These are phyloP conservation scores for Bellardia pandia DNA, from an alignment of 2,888 invertebrate genomes.

Conservation along the genomic window DNA sequence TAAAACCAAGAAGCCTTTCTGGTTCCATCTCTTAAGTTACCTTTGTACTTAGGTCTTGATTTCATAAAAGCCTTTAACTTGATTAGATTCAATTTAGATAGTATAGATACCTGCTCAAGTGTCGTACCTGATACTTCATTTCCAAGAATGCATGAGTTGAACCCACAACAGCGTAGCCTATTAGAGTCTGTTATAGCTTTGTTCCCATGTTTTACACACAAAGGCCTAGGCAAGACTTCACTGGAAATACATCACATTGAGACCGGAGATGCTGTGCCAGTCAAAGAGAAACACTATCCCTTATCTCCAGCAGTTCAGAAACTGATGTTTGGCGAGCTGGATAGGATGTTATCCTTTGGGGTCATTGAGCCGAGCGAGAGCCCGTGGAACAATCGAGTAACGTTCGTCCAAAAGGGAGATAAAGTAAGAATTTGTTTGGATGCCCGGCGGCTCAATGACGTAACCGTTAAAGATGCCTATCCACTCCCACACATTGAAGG, in stretches of 20 bases:
- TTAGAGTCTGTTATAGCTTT: not conserved
- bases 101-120: not conserved
- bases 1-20: not conserved
- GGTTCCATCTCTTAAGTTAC: not conserved
- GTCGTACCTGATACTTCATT: not conserved
- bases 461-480: not conserved
- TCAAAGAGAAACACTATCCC: not conserved
- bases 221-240: not conserved
- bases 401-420: not conserved
- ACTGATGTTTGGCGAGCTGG: not conserved
- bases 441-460: not conserved
- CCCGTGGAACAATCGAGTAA: not conserved
- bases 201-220: not conserved
- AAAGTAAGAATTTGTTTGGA: not conserved
- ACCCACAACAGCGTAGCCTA: not conserved
- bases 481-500: not conserved
- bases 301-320: not conserved
- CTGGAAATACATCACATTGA: not conserved
- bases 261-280: not conserved
- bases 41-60: not conserved
- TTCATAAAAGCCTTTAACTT: slow-evolving; percentile 1
- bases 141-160: not conserved
- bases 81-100: not conserved
- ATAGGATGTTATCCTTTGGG: not conserved
- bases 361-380: not conserved